These are phyloP conservation scores for Therioaphis trifolii DNA, from an alignment of 2,888 invertebrate genomes.

Conservation along the genomic window DNA sequence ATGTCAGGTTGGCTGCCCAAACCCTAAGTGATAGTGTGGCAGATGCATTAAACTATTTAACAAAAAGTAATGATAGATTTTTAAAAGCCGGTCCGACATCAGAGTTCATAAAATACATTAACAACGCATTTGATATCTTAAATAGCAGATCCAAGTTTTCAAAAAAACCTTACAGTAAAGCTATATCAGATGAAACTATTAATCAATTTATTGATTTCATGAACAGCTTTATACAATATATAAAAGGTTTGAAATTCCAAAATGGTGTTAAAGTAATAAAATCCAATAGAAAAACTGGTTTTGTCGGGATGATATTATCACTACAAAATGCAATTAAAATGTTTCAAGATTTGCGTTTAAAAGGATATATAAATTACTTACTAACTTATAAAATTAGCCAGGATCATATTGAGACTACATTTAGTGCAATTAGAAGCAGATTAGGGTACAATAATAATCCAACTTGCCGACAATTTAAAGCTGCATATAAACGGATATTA, in stretches of 20 bases:
- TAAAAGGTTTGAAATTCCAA: background rate
- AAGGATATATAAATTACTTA: slow-evolving; percentile 4
- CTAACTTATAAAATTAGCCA: background rate
- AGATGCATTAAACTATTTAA: slow-evolving; percentile 18
- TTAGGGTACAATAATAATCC: background rate
- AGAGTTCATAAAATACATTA: slow-evolving; percentile 38
- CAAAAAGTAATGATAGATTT: slow-evolving; percentile 7
- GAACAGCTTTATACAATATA: background rate
- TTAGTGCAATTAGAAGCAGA: slow-evolving; percentile 12
- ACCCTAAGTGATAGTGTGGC: slow-evolving; percentile 31
- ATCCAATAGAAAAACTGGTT: slow-evolving; percentile 6
- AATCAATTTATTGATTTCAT: background rate
- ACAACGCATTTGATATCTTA: slow-evolving; percentile 18
- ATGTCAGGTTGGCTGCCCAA: slow-evolving; percentile 44
- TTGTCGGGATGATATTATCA: slow-evolving; percentile 2
- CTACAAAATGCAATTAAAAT: slow-evolving; percentile 11
- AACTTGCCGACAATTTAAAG: background rate
- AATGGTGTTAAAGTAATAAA: background rate
- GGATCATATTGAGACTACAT: slow-evolving; percentile 11
- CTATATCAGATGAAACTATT: slow-evolving; percentile 14
- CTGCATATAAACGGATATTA: background rate
- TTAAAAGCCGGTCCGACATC: slow-evolving; percentile 1
- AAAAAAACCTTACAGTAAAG: background rate
- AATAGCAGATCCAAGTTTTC: slow-evolving; percentile 20
- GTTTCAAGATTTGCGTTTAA: background rate